Percentiles rank a stretch among this genome's conserved stretches.
phyloP scores from a whole-genome alignment of 35 echinoderm and acorn worm species.

The Eucidaris tribuloides region DNA sequence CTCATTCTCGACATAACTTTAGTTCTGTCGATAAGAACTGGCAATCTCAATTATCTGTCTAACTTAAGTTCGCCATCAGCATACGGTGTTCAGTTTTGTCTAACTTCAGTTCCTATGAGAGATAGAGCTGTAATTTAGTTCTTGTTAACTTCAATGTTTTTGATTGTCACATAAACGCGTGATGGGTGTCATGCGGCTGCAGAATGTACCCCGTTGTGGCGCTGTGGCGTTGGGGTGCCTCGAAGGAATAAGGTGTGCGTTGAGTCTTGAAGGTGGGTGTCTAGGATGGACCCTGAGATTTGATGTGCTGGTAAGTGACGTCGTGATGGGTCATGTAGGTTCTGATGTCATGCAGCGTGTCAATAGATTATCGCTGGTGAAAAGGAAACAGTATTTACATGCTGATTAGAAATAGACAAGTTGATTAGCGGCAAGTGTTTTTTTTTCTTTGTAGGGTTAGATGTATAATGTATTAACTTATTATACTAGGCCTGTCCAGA shows the following conservation, averaged over 20 bases:
- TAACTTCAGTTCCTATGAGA: no score
- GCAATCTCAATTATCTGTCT: no score
- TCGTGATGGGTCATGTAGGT: slow-evolving; percentile 33
- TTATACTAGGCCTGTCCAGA: no score
- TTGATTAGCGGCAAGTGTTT: background rate
- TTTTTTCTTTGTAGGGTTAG: background rate
- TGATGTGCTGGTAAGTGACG: background rate
- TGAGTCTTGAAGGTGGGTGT: slow-evolving; percentile 24
- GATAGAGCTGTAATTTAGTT: no score
- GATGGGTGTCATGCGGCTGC: slow-evolving; percentile 43
- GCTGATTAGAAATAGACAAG: background rate
- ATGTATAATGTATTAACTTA: no score
- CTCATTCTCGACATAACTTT: no score
- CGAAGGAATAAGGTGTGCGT: background rate
- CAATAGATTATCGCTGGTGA: slow-evolving; percentile 28
- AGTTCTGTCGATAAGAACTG: no score
- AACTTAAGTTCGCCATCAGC: no score
- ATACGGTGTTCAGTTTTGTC: no score
- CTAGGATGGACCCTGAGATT: slow-evolving; percentile 24
- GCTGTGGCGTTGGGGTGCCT: slow-evolving; percentile 8
- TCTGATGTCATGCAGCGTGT: slow-evolving; percentile 32
- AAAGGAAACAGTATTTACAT: no score
- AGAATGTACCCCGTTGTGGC: no score
- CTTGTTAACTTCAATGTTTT: no score
- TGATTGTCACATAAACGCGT: slow-evolving; percentile 64